Base-by-base conservation (phyloP, 2,888 invertebrate genomes). In the Caenorhabditis imperialis region DNA sequence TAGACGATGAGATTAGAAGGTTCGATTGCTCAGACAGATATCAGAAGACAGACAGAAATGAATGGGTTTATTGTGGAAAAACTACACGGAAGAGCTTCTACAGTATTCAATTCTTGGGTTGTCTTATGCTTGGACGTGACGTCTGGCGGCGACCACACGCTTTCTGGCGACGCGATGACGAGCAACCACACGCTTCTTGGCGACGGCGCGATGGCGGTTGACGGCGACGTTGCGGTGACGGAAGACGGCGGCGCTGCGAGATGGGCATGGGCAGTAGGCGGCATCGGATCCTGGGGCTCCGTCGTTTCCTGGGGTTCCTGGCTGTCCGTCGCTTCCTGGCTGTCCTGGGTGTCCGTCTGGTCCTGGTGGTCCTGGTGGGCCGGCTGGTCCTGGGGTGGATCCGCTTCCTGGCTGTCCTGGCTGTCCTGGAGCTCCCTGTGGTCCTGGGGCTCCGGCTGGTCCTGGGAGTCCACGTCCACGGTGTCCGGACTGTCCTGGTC, bases 341-440 rank as follows among this genome's bases (percentile, higher is more conserved):
- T 62, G 47, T 61, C 74, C 77, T 53, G 65, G 65, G 33, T 69
- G 61, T 74, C 73, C 77, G 54, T 63, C 62, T 42, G 57, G 47
- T 67, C 75, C 78, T 57, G 78, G 75, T 58, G 53, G 62, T 58
- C 77, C 74, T 60, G 65, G 61, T 61, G 54, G 63, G 67, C 77
- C 77, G 25, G 58, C 45, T 57, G 74, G 63, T 71, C 77, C 77
- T 48, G 63, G 40, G 12, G 60, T 50, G 74, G 71, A 69, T 55
- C 62, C 54, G 20, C 57, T 51, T 62, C 77, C 77, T 60, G 63
- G 61, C 22, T 53, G 44, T 75, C 74, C 77, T 53, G 69, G 65
- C n/a, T 33, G 42, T 57, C 77, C 77, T 22, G 57, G 12, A 50
- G 44, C 42, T 67, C 74, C 74, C 44, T 58, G 61, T 65, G 61